Evolutionary conservation across 2,888 invertebrate genomes (phyloP).

Genomic region (Drosophila multiciliata): DNA sequence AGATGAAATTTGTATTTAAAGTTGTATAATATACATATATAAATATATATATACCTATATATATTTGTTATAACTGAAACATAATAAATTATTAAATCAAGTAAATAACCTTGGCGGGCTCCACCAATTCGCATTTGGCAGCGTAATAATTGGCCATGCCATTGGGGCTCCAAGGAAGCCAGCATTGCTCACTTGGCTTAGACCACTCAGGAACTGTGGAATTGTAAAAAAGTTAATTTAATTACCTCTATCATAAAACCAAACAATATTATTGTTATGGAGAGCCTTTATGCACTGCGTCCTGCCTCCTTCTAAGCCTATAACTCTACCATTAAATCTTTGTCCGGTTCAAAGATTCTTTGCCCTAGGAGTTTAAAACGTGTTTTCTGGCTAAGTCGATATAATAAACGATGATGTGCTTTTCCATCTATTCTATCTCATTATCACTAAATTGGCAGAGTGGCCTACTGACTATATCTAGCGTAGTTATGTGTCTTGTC

Average conservation of each 20-base stretch:
- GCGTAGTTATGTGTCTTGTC: not conserved
- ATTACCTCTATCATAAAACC: not conserved
- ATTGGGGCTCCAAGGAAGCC: not conserved
- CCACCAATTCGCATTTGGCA: conserved; percentile 28
- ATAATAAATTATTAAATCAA: conserved; percentile 30
- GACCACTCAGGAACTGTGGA: conserved; percentile 35
- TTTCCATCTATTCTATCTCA: not conserved
- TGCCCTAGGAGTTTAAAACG: not conserved
- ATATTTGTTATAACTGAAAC: conserved; percentile 23
- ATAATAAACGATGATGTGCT: not conserved
- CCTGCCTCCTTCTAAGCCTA: not conserved
- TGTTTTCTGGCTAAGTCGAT: not conserved
- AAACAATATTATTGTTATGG: not conserved
- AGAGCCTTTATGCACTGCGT: not conserved
- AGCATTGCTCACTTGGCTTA: conserved; percentile 14
- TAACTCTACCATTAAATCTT: not conserved
- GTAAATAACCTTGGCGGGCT: conserved; percentile 11
- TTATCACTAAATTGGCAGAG: not conserved
- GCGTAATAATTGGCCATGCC: conserved; percentile 15
- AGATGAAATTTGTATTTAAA: conserved; percentile 4
- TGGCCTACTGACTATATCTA: not conserved
- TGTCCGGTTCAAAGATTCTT: not conserved
- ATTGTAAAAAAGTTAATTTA: not conserved
- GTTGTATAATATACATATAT: conserved; percentile 8
- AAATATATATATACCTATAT: not conserved